These are phyloP conservation scores for Oriolus oriolus DNA, from an alignment of 2,113 vertebrate species.

Conservation along the genomic window DNA sequence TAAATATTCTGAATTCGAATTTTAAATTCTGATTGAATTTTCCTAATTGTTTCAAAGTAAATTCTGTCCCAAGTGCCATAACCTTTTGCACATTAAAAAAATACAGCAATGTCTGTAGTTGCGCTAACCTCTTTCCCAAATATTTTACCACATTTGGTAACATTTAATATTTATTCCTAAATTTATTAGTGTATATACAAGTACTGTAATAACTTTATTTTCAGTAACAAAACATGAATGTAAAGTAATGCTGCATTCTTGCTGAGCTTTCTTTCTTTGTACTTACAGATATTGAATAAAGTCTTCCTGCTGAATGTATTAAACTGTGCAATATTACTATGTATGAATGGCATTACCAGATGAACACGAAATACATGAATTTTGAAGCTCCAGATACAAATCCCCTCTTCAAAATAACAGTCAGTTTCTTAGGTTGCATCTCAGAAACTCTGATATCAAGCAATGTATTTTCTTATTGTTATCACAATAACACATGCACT, in stretches of 20 bases:
- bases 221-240: background rate
- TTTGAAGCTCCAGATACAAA: background rate
- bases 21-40: background rate
- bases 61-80: background rate
- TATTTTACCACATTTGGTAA: background rate
- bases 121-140: background rate
- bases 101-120: accelerated
- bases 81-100: background rate
- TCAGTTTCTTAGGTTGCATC: background rate
- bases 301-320: background rate
- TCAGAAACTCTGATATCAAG: background rate
- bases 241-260: background rate
- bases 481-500: background rate
- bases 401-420: background rate
- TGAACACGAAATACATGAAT: background rate
- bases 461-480: background rate
- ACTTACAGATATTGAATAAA: background rate
- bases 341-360: background rate
- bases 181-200: background rate
- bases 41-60: background rate
- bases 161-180: background rate
- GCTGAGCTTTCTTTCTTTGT: background rate
- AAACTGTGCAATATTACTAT: background rate
- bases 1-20: background rate
- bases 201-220: background rate